Evolutionary conservation across 2,113 vertebrate genomes (phyloP).

Genomic region (Corydoras maculifer): DNA sequence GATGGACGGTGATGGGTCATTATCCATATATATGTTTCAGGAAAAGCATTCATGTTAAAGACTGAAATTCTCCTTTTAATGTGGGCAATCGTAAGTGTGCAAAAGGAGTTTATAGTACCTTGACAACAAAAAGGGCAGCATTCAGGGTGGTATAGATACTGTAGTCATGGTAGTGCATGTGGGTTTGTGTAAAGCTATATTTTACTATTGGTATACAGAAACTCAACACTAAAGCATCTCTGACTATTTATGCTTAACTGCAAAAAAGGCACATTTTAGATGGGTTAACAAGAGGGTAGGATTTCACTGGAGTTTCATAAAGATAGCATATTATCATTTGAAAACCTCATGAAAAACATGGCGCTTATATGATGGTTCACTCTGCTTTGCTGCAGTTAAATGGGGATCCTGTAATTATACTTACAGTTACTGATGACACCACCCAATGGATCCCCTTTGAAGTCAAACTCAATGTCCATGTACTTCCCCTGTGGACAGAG

Average conservation of each 20-base stretch:
- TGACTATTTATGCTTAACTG: not conserved
- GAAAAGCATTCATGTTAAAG: not conserved
- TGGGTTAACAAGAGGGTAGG: not conserved
- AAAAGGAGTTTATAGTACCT: not conserved
- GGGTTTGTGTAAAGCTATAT: not conserved
- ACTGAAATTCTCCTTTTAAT: not conserved
- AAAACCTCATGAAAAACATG: not conserved
- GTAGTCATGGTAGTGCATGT: not conserved
- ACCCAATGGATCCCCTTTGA: slow-evolving; percentile 95
- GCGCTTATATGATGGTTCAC: not conserved
- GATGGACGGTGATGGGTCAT: not conserved
- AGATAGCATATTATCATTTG: not conserved
- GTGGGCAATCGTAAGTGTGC: not conserved
- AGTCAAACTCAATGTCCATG: slow-evolving; percentile 99
- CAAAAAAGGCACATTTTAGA: not conserved
- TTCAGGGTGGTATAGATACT: not conserved
- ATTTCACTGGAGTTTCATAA: not conserved
- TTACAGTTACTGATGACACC: slow-evolving; percentile 99
- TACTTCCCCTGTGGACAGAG: slow-evolving; percentile 85
- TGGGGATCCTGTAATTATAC: slow-evolving; percentile 52
- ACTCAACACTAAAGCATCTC: too few species aligned
- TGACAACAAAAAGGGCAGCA: not conserved
- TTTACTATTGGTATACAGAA: too few species aligned
- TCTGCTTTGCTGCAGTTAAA: slow-evolving; percentile 4
- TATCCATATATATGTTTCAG: not conserved